Evolutionary conservation across 1,140 invertebrate species (phyloP).

Genomic region (Dermatophagoides farinae): DNA sequence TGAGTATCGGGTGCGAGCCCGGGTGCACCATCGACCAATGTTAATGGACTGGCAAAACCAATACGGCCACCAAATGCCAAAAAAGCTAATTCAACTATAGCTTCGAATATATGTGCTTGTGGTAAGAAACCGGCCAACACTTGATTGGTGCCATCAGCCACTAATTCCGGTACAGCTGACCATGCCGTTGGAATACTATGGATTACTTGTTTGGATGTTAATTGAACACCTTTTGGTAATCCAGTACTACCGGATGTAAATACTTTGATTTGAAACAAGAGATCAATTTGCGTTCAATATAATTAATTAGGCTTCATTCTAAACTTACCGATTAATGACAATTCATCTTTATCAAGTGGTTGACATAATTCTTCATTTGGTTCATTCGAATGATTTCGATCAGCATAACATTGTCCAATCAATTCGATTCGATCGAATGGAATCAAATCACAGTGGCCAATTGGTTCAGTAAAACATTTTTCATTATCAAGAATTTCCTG

Average conservation of each 20-base stretch:
- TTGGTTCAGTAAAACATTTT: background rate
- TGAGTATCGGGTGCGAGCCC: background rate
- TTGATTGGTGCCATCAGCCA: slow-evolving; percentile 35
- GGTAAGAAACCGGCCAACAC: slow-evolving; percentile 85
- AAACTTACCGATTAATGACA: background rate
- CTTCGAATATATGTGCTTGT: slow-evolving; percentile 27
- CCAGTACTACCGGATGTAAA: slow-evolving; percentile 38
- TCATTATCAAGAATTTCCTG: background rate
- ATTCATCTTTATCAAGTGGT: background rate
- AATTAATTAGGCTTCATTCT: background rate
- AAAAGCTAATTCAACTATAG: slow-evolving; percentile 26
- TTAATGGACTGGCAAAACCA: slow-evolving; percentile 83
- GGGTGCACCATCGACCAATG: slow-evolving; percentile 61
- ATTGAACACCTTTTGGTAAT: slow-evolving; percentile 40
- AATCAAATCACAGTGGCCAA: background rate
- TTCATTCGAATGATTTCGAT: background rate
- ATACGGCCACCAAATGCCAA: slow-evolving; percentile 52
- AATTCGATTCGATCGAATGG: background rate
- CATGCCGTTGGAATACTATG: slow-evolving; percentile 67
- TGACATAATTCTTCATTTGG: background rate
- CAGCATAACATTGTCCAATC: background rate
- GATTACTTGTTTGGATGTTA: slow-evolving; percentile 71
- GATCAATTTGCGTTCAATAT: background rate
- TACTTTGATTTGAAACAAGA: background rate
- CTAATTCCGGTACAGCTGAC: slow-evolving; percentile 39